Evolutionary conservation across 2,888 invertebrate genomes (phyloP), one percentile per base, ranked within the genome.

Genomic region (Nemotelus nigrinus): DNA sequence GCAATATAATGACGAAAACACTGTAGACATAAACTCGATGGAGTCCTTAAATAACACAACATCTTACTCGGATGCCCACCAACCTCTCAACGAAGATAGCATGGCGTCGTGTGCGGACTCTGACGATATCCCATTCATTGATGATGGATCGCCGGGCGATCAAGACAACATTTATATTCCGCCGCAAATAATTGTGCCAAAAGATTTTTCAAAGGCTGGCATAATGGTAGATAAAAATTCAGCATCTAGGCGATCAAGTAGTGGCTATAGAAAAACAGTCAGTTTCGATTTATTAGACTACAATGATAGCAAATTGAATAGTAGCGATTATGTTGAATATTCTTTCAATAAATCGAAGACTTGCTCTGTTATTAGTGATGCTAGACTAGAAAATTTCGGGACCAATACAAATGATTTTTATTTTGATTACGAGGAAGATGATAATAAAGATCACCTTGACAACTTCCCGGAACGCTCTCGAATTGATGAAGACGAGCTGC

Each of bases 91-190:
- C 79, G 87, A 86, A 78, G 85, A 87, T 53, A 82, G 85, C 43
- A 86, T 87, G 39, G 87, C 87, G 10, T 86, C 86, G 7, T 83
- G 86, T 77, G 84, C 84, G 3, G 85, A 86, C 74, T 82, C 84
- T 1, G 85, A 85, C 58, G 85, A 86, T 55, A 87, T 88, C 80
- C 88, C 88, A 53, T 88, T 85, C 72, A 88, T 89, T 43, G 88
- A 88, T 57, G 86, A 89, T 67, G 88, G 87, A 47, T 86, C 87
- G 76, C 86, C 86, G 67, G 83, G 83, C 3, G 84, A 84, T 41
- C 70, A 70, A n/a, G 82, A 81, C 58, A 78, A 82, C 80, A 76
- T 79, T 1, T 82, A 82, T 80, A 77, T 83, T 41, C 83, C 83
- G 6, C 78, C 81, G 2, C 81, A 82, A 77, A 53, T 74, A 65